Conservation (phyloP, 1,140 invertebrate genomes). For the Lutraria rhynchaena region DNA sequence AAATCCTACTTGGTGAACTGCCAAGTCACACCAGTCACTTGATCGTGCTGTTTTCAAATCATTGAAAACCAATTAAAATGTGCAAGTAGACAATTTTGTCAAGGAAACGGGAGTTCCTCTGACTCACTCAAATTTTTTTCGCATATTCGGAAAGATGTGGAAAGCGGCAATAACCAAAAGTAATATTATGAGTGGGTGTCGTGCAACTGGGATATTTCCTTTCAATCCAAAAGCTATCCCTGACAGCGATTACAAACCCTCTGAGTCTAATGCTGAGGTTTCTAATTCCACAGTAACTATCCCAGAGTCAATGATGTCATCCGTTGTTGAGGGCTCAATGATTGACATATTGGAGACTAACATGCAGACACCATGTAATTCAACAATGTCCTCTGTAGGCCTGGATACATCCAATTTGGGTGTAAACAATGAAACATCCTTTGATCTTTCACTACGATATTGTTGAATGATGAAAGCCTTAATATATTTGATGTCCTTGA, state of each 20-base stretch:
- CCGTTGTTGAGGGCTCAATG: no score
- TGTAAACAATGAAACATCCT: no score
- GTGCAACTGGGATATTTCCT: not conserved
- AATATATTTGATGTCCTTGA: no score
- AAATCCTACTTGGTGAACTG: not conserved
- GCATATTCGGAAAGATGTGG: not conserved
- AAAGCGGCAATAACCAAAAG: not conserved
- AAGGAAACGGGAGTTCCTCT: not conserved
- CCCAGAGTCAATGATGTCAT: no score
- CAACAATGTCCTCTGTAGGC: no score
- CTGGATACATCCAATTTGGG: no score
- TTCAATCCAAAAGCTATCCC: slow-evolving; percentile 3
- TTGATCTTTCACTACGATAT: no score
- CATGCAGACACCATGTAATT: no score
- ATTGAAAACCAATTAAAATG: not conserved
- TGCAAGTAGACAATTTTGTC: slow-evolving; percentile 1
- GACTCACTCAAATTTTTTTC: not conserved
- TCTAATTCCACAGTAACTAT: no score
- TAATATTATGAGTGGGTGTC: not conserved
- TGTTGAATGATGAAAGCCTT: no score
- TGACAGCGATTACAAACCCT: not conserved
- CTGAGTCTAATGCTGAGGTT: no score
- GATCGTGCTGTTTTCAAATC: slow-evolving; percentile 18
- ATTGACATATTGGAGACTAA: no score
- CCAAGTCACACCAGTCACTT: slow-evolving; percentile 21